Conservation (phyloP, 2,888 invertebrate genomes). For the Dicyrtomina minuta region DNA sequence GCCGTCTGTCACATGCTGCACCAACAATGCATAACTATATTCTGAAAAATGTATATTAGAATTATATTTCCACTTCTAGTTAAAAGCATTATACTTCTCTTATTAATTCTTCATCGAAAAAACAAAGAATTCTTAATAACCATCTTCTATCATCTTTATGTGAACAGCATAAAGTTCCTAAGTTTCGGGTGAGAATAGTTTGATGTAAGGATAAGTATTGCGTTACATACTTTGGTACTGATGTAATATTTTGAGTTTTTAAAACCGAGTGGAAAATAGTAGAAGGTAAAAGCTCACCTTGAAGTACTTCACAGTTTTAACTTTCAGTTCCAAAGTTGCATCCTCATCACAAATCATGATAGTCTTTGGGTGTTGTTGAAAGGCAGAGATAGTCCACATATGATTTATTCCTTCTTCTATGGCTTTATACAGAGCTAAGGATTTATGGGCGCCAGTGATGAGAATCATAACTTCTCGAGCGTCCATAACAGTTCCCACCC, state of each 20-base stretch:
- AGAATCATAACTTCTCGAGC: slow-evolving; percentile 97
- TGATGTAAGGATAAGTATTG: neutral
- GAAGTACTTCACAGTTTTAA: slow-evolving; percentile 99
- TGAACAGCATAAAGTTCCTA: slow-evolving; percentile 83
- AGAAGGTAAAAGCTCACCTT: too few relatives aligned
- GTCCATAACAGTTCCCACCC: slow-evolving; percentile 99
- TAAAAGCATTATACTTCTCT: too few relatives aligned
- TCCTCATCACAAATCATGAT: slow-evolving; percentile 96
- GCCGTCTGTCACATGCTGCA: too few relatives aligned
- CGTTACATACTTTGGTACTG: neutral
- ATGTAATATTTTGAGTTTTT: too few relatives aligned
- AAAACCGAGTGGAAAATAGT: too few relatives aligned
- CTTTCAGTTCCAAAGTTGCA: slow-evolving; percentile 92
- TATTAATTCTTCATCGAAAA: too few relatives aligned
- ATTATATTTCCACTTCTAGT: too few relatives aligned
- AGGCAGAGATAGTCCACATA: slow-evolving; percentile 99
- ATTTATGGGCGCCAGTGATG: slow-evolving; percentile 94
- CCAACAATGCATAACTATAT: too few relatives aligned
- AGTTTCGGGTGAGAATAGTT: slow-evolving; percentile 1
- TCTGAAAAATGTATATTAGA: too few relatives aligned
- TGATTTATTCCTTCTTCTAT: slow-evolving; percentile 98
- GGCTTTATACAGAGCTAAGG: slow-evolving; percentile 94
- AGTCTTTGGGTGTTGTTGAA: slow-evolving; percentile 91
- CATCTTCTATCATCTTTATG: slow-evolving; percentile 75
- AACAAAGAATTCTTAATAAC: slow-evolving; percentile 52